These are phyloP conservation scores for Zaprionus nigranus DNA, from an alignment of 1,140 invertebrate genomes.

Conservation along the genomic window DNA sequence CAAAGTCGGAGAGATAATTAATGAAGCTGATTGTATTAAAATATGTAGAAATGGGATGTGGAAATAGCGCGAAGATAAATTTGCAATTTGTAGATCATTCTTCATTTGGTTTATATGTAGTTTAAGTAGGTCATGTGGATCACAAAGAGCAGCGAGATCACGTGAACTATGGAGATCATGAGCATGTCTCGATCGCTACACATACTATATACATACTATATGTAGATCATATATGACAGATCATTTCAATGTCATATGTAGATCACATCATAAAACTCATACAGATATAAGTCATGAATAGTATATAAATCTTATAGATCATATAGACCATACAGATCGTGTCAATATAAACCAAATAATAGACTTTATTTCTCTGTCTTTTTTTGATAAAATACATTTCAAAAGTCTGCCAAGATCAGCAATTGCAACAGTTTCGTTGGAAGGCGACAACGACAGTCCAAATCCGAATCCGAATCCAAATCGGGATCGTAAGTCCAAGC, in stretches of 20 bases:
- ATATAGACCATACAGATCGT: not conserved
- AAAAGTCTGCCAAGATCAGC: no score
- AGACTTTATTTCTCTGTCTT: no score
- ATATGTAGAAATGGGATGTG: not conserved
- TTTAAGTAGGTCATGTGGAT: not conserved
- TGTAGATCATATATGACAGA: no score
- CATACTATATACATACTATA: no score
- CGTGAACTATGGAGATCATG: no score
- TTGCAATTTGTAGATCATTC: not conserved
- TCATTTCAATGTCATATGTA: not conserved
- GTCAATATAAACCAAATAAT: not conserved
- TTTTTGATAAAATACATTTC: no score
- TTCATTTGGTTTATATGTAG: not conserved
- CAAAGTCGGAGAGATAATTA: not conserved
- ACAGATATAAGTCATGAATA: not conserved
- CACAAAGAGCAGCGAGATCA: not conserved
- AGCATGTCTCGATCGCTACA: no score
- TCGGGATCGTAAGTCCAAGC: not conserved
- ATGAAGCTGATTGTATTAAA: not conserved
- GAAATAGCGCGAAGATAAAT: slow-evolving; percentile 1
- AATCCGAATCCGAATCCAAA: not conserved
- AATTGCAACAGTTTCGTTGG: no score
- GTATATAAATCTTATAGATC: not conserved
- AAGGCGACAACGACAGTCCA: not conserved
- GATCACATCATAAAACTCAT: not conserved